A percentile compares a stretch with the other conserved stretches of the same genome.
Conservation (phyloP, 2,888 invertebrate genomes). For the Leucoma salicis region DNA sequence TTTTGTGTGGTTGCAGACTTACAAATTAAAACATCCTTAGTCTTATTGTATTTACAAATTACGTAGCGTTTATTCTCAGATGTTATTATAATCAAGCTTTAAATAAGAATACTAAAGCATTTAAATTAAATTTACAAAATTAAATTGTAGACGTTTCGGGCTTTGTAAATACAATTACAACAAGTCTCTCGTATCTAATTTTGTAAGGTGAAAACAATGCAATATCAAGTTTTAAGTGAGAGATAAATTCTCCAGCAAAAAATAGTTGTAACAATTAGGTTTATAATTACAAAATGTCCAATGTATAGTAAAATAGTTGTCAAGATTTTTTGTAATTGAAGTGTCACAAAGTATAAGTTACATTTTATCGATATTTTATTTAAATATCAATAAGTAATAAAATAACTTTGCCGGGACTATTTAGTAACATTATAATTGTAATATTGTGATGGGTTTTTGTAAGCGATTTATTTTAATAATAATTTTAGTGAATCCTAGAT, state of each 20-base stretch:
- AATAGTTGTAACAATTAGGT: background rate
- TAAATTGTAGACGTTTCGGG: background rate
- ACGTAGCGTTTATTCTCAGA: no score
- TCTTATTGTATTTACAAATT: background rate
- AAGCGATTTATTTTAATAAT: background rate
- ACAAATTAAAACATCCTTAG: background rate
- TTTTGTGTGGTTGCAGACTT: background rate
- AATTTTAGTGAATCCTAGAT: background rate
- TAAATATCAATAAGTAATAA: conserved; percentile 2
- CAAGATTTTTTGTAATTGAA: conserved; percentile 2
- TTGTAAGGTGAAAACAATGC: no score
- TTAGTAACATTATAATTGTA: background rate
- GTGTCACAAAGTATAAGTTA: conserved; percentile 24
- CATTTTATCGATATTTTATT: background rate
- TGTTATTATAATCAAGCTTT: no score
- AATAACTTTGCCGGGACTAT: conserved; percentile 3
- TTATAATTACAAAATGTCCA: conserved; percentile 5
- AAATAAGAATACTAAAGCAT: no score
- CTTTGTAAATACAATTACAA: background rate
- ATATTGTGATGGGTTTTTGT: background rate
- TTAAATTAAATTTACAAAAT: no score
- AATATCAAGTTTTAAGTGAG: no score
- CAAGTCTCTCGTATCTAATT: no score
- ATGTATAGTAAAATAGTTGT: conserved; percentile 3
- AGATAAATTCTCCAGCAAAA: background rate